Percentiles rank a stretch among this genome's conserved stretches.
Evolutionary conservation across 2,797 vertebrate species (phyloP).

Genomic region (Taeniopygia guttata): DNA sequence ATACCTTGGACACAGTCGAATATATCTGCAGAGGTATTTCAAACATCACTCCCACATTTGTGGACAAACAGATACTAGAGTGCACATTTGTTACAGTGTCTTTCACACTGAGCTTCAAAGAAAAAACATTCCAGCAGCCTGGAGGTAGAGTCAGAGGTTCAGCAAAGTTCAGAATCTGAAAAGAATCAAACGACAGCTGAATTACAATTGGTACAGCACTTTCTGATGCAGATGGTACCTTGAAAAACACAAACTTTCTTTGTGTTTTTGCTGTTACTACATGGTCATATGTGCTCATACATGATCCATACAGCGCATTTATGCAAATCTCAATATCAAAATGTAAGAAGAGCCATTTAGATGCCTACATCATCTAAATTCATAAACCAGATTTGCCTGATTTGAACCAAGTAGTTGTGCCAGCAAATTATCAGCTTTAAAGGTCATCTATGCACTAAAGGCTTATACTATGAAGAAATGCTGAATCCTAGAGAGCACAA

Average conservation of each 20-base stretch:
- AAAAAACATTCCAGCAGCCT: conserved; percentile 91
- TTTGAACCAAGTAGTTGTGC: background rate
- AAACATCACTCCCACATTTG: conserved; percentile 83
- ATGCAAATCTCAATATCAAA: background rate
- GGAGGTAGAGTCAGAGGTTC: conserved; percentile 80
- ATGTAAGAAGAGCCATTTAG: background rate
- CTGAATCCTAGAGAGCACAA: background rate
- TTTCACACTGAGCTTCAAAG: conserved; percentile 83
- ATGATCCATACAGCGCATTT: background rate
- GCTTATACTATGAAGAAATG: conserved; percentile 5
- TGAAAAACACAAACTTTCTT: background rate
- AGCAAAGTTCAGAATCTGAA: conserved; percentile 88
- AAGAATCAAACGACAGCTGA: conserved; percentile 32
- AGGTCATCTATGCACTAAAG: background rate
- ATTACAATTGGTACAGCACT: background rate
- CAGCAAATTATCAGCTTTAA: background rate
- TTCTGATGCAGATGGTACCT: background rate
- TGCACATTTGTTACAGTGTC: conserved; percentile 78
- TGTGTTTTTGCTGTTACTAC: background rate
- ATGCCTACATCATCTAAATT: background rate
- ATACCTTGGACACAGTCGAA: conserved; percentile 82
- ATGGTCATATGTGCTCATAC: background rate
- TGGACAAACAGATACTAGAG: conserved; percentile 83
- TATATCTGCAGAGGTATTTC: conserved; percentile 86
- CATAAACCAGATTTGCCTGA: background rate